phyloP scores from a whole-genome alignment of 2,797 vertebrate species.

The Peromyscus melanophrys region DNA sequence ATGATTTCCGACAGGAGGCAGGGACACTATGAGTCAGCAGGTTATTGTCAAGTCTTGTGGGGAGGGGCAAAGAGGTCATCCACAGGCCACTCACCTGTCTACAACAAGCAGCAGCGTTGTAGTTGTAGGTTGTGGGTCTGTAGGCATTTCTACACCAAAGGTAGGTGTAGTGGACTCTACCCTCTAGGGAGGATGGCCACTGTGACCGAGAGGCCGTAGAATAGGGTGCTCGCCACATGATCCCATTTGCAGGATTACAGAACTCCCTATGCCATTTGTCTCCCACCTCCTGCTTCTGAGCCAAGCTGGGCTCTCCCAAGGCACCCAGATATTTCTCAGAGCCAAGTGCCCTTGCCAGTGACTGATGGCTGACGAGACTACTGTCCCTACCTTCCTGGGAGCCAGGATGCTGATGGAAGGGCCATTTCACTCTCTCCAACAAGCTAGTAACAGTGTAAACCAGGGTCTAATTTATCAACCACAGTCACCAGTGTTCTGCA shows the following conservation, averaged over 20 bases:
- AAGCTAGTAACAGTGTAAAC: conserved; percentile 73
- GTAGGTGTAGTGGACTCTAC: fast-evolving
- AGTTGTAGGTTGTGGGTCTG: fast-evolving
- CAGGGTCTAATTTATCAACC: conserved; percentile 75
- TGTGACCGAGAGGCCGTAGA: fast-evolving
- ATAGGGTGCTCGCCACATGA: fast-evolving
- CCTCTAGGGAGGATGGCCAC: background rate
- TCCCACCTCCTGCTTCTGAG: fast-evolving
- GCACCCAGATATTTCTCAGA: background rate
- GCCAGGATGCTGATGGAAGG: conserved; percentile 66
- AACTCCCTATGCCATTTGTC: fast-evolving
- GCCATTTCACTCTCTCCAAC: conserved; percentile 70
- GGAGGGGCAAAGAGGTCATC: fast-evolving
- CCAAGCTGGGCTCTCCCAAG: fast-evolving
- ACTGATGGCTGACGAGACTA: background rate
- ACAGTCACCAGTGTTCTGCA: background rate
- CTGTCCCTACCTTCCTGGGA: conserved; percentile 40
- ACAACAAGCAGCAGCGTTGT: fast-evolving
- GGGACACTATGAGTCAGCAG: fast-evolving
- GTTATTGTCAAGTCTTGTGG: fast-evolving
- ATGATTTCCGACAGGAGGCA: fast-evolving
- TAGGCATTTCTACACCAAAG: fast-evolving
- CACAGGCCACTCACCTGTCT: fast-evolving
- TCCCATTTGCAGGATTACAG: fast-evolving
- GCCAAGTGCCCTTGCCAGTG: background rate